A percentile compares a stretch with the other conserved stretches of the same genome.
Conservation (phyloP, 2,113 vertebrate genomes). For the Serinus canaria region DNA sequence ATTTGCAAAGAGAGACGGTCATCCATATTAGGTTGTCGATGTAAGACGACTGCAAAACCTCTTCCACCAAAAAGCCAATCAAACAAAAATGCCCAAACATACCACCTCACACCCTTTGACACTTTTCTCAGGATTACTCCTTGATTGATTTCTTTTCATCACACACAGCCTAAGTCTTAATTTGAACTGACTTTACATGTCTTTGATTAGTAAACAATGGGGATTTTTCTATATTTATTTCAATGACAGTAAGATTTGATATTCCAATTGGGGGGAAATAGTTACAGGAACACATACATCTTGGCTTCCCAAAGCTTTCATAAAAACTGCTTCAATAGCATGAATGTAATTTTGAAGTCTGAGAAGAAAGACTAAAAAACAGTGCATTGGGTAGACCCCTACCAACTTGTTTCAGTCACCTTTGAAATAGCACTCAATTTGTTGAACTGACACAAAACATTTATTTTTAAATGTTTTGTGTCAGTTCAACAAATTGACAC, state of each 20-base stretch:
- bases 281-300: background rate
- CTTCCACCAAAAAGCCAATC: background rate
- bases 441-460: background rate
- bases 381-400: background rate
- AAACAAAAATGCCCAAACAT: background rate
- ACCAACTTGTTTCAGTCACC: background rate
- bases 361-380: background rate
- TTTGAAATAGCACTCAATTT: background rate
- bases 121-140: background rate
- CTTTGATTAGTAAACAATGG: background rate
- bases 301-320: background rate
- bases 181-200: background rate
- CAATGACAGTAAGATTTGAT: background rate
- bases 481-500: too few species aligned
- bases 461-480: too few species aligned
- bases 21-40: background rate
- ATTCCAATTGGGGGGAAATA: accelerated
- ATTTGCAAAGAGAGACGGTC: background rate
- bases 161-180: background rate
- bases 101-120: background rate
- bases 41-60: background rate
- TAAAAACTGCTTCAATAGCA: background rate
- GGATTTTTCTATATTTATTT: background rate
- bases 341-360: background rate
- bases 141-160: background rate